Evolutionary conservation across 64 coral and sea anemone genomes (phyloP).

Genomic region (Acropora tenuis): DNA sequence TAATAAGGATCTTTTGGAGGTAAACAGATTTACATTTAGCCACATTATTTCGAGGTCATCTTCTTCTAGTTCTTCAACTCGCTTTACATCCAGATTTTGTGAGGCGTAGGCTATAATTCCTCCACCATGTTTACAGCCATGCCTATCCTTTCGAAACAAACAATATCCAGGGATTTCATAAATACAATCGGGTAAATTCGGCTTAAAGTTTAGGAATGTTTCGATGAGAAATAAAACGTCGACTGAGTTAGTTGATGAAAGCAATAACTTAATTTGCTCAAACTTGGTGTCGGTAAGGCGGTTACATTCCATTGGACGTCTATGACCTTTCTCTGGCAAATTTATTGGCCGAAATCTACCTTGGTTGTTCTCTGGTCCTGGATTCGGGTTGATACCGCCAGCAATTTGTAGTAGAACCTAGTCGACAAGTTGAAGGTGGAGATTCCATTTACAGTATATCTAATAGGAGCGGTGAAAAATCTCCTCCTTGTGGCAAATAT

Average conservation of each 20-base stretch:
- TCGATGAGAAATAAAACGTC: conserved; percentile 26
- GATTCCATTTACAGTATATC: neutral
- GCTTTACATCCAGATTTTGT: neutral
- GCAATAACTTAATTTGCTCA: conserved; percentile 14
- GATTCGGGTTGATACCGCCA: conserved; percentile 8
- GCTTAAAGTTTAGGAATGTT: conserved; percentile 22
- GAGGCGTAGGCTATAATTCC: conserved; percentile 36
- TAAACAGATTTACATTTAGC: conserved; percentile 27
- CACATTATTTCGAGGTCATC: conserved; percentile 32
- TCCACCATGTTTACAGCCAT: conserved; percentile 21
- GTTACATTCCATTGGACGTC: neutral
- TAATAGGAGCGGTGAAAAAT: conserved; percentile 13
- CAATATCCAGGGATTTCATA: neutral
- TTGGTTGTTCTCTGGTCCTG: conserved; percentile 10
- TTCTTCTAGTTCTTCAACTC: conserved; percentile 25
- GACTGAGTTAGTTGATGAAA: neutral
- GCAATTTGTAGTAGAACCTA: neutral
- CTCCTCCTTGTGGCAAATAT: conserved; percentile 14
- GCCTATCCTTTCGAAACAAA: neutral
- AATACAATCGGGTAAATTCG: neutral
- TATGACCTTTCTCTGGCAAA: conserved; percentile 6
- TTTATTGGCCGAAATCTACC: neutral
- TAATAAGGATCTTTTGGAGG: conserved; percentile 15
- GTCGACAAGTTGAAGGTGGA: neutral
- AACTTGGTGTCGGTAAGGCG: neutral